A percentile compares a stretch with the other conserved stretches of the same genome.
These are phyloP conservation scores for Sebastes itinus DNA, from an alignment of 2,797 vertebrate genomes.

Conservation along the genomic window DNA sequence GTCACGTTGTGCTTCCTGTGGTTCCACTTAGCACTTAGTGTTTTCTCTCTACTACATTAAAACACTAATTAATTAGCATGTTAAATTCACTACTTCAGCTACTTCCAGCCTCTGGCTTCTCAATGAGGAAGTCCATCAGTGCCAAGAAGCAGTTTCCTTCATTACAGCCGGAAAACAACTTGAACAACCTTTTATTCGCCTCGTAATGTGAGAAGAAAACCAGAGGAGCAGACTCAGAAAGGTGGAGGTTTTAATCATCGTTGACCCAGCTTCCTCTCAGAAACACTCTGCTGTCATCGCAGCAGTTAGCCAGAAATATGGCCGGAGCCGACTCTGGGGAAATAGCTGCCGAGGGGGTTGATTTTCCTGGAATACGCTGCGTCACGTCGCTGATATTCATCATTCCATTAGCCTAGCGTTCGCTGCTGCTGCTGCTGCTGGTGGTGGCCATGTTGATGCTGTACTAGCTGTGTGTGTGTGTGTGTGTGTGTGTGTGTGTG, in stretches of 20 bases:
- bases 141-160: background rate
- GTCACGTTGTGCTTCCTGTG: background rate
- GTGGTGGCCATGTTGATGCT: conserved; percentile 29
- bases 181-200: background rate
- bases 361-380: conserved; percentile 62
- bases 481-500: conserved; percentile 1
- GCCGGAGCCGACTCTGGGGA: conserved; percentile 28
- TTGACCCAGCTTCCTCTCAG: conserved; percentile 58
- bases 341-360: conserved; percentile 41
- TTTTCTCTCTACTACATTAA: background rate
- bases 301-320: conserved; percentile 59
- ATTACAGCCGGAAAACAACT: background rate
- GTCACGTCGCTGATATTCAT: conserved; percentile 52
- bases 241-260: conserved; percentile 49
- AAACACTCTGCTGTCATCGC: conserved; percentile 45
- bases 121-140: background rate
- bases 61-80: background rate
- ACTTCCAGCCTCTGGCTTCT: background rate
- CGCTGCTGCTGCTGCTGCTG: conserved; percentile 7
- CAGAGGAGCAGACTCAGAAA: background rate
- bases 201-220: conserved; percentile 10
- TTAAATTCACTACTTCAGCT: background rate
- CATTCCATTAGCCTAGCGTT: conserved; percentile 60
- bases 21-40: background rate
- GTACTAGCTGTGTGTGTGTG: background rate